A percentile compares a stretch with the other conserved stretches of the same genome.
These are phyloP conservation scores for Probaryconus sp. DNA, from an alignment of 1,140 invertebrate genomes.

Conservation along the genomic window DNA sequence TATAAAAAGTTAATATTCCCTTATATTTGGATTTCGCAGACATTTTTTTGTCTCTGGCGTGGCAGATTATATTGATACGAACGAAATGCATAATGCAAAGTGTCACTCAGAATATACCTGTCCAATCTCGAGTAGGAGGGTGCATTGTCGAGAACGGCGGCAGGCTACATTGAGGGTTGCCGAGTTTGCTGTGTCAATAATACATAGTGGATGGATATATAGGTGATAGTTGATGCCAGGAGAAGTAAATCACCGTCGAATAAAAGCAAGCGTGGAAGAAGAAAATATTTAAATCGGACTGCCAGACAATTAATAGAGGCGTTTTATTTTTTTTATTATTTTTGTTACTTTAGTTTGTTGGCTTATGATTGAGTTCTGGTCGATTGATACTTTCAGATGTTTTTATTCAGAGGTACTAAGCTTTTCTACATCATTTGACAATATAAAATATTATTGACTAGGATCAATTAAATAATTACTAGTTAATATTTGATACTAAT, in stretches of 20 bases:
- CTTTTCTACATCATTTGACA: no score
- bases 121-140: conserved; percentile 69
- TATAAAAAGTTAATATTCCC: conserved; percentile 38
- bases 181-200: conserved; percentile 71
- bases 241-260: conserved; percentile 52
- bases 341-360: no score
- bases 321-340: no score
- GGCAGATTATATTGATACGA: conserved; percentile 60
- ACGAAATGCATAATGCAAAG: conserved; percentile 61
- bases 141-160: conserved; percentile 65
- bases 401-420: no score
- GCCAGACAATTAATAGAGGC: conserved; percentile 20
- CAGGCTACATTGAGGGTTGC: conserved; percentile 71
- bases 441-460: no score
- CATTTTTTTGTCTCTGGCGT: conserved; percentile 37
- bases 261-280: conserved; percentile 45
- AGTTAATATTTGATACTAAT: no score
- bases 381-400: no score
- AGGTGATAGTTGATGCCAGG: conserved; percentile 65
- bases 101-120: conserved; percentile 68
- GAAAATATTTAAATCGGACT: conserved; percentile 57
- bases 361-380: no score
- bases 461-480: no score
- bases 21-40: conserved; percentile 31
- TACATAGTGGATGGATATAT: conserved; percentile 71